Evolutionary conservation across 2,888 invertebrate species (phyloP).

Genomic region (Phanerotoma sp.): DNA sequence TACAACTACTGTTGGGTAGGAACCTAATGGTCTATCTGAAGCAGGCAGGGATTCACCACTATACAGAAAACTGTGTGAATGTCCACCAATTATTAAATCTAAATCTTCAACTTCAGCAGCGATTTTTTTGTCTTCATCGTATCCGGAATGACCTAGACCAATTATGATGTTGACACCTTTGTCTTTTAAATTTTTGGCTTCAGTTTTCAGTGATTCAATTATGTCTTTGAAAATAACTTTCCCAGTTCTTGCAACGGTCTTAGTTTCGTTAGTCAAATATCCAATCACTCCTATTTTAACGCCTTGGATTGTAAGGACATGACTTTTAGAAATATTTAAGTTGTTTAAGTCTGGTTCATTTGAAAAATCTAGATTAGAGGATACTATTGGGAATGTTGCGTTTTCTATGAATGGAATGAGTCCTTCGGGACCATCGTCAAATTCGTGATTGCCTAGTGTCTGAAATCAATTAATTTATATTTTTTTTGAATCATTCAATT

Average conservation of each 20-base stretch:
- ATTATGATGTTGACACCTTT: slow-evolving; percentile 78
- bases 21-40: slow-evolving; percentile 69
- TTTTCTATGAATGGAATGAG: slow-evolving; percentile 73
- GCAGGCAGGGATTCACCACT: slow-evolving; percentile 71
- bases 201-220: slow-evolving; percentile 66
- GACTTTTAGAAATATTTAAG: slow-evolving; percentile 65
- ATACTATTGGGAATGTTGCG: slow-evolving; percentile 72
- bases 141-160: slow-evolving; percentile 89
- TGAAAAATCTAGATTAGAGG: slow-evolving; percentile 73
- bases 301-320: slow-evolving; percentile 66
- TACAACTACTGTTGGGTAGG: slow-evolving; percentile 74
- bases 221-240: slow-evolving; percentile 64
- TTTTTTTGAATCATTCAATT: neutral
- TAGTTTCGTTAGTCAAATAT: slow-evolving; percentile 81
- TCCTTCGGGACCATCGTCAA: slow-evolving; percentile 78
- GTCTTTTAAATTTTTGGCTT: slow-evolving; percentile 65
- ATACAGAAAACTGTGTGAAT: slow-evolving; percentile 88
- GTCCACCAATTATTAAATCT: slow-evolving; percentile 88
- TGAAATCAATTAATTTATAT: slow-evolving; percentile 51
- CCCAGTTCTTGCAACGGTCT: slow-evolving; percentile 60
- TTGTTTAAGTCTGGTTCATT: slow-evolving; percentile 64
- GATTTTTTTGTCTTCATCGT: slow-evolving; percentile 72
- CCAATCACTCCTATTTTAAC: slow-evolving; percentile 80
- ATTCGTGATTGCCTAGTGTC: slow-evolving; percentile 92
- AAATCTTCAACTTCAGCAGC: slow-evolving; percentile 75